A percentile compares a stretch with the other conserved stretches of the same genome.
These are phyloP conservation scores for Fundulus diaphanus DNA, from an alignment of 2,797 vertebrate species.

Conservation along the genomic window DNA sequence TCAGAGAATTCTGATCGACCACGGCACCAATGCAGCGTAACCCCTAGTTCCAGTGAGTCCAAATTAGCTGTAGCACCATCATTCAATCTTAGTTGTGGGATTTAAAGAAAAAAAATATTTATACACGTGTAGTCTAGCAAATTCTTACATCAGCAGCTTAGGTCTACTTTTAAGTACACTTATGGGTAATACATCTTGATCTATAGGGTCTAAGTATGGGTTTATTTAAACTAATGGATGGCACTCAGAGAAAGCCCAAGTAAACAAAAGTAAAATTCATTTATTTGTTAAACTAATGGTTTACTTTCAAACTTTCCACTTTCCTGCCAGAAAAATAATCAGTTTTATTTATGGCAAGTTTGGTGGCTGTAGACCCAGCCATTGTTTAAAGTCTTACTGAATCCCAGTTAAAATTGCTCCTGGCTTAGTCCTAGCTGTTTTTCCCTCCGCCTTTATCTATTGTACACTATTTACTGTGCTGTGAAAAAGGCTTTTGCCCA, in stretches of 20 bases:
- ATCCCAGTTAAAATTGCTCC: not conserved
- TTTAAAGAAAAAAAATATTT: not conserved
- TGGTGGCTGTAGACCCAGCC: not conserved
- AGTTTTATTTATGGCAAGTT: not conserved
- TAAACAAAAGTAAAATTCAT: not conserved
- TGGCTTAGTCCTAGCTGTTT: not conserved
- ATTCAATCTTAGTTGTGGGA: not conserved
- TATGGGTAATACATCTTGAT: not conserved
- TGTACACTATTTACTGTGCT: not conserved
- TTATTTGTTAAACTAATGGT: not conserved
- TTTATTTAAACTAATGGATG: not conserved
- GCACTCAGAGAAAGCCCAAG: not conserved
- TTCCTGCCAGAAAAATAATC: not conserved
- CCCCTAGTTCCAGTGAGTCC: not conserved
- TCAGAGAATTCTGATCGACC: slow-evolving; percentile 36
- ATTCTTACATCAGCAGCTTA: not conserved
- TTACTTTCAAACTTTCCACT: not conserved
- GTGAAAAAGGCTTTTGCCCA: not conserved
- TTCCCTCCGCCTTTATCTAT: not conserved
- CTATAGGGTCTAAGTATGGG: not conserved
- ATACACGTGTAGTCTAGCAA: not conserved
- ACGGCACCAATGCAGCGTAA: slow-evolving; percentile 20
- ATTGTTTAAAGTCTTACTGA: not conserved
- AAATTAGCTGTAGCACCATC: not conserved
- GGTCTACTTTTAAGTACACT: not conserved